Base-by-base conservation (phyloP, 2,888 invertebrate genomes). In the Himalopsyche anomala region DNA sequence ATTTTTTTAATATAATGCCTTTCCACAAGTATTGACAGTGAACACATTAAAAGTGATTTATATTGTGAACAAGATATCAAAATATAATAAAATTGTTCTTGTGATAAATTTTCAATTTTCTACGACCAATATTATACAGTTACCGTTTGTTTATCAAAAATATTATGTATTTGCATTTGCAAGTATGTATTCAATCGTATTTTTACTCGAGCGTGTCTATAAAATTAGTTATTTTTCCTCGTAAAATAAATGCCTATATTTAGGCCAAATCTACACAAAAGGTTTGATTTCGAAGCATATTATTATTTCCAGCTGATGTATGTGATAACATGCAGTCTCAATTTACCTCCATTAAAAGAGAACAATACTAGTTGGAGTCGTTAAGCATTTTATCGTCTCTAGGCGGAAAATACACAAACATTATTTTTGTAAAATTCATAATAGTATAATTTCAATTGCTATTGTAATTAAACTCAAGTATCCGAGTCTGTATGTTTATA, bases 241-340 rank as follows among this genome's bases (percentile, higher is more conserved):
- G 62, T 28, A 62, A n/a, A 62, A 62, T 62, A 62, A 62, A 62
- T 62, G 28, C 19, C 62, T 62, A 62, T n/a, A 62, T 62, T 62
- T 62, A 62, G 62, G 62, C 19, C 62, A 62, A 62, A 62, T 62
- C 62, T 62, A 62, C 19, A 62, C 62, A 19, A 62, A 56, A 19
- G 62, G 56, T 11, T 62, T 62, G 19, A 62, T 62, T 62, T 62
- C 19, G 62, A 19, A 62, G 62, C 62, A 28, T 62, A 19, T 62
- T 62, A 62, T 62, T 62, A 19, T 15, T 19, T 56, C 56, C n/a
- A 5, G 19, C 19, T 19, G 62, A 19, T 19, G 62, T n/a, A 12
- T 62, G 19, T 28, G 62, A 62, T 62, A 62, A 62, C 62, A 62
- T 5, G 62, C 62, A 62, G 28, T 62, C 62, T 62, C 62, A 62